Percentiles rank a stretch among this genome's conserved stretches.
These are phyloP conservation scores for Ianthella basta DNA, from an alignment of 37 sponge, comb jelly and placozoan genomes.

Conservation along the genomic window DNA sequence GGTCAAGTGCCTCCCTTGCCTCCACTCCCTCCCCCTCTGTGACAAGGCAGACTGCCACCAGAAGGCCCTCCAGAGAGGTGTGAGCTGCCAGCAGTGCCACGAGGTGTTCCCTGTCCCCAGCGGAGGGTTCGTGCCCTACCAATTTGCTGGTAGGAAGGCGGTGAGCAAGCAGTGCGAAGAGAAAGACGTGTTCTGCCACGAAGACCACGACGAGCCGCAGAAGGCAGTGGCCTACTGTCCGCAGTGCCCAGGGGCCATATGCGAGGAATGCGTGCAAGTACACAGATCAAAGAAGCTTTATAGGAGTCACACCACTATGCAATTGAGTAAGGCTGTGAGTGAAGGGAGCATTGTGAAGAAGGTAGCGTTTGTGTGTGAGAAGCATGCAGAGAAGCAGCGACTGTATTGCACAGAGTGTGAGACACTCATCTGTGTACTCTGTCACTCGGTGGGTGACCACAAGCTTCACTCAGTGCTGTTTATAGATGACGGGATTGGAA, in stretches of 20 bases:
- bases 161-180: neutral
- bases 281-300: neutral
- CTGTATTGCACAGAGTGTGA: neutral
- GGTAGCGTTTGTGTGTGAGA: neutral
- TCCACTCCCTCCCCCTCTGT: conserved; percentile 22
- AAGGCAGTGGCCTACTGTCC: conserved; percentile 1
- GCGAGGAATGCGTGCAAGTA: neutral
- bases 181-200: neutral
- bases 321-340: too few relatives aligned
- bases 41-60: neutral
- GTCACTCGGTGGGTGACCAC: neutral
- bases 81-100: neutral
- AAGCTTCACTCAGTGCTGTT: neutral
- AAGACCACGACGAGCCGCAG: conserved; percentile 4
- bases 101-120: neutral
- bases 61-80: neutral
- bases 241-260: neutral
- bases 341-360: neutral
- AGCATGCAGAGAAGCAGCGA: neutral
- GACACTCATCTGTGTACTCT: neutral
- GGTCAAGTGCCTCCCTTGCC: conserved; percentile 10
- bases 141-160: neutral
- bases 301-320: neutral
- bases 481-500: neutral
- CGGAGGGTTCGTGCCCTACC: neutral